Evolutionary conservation across 2,797 vertebrate genomes (phyloP), one percentile per base, ranked within the genome.

Genomic region (Furcifer pardalis): DNA sequence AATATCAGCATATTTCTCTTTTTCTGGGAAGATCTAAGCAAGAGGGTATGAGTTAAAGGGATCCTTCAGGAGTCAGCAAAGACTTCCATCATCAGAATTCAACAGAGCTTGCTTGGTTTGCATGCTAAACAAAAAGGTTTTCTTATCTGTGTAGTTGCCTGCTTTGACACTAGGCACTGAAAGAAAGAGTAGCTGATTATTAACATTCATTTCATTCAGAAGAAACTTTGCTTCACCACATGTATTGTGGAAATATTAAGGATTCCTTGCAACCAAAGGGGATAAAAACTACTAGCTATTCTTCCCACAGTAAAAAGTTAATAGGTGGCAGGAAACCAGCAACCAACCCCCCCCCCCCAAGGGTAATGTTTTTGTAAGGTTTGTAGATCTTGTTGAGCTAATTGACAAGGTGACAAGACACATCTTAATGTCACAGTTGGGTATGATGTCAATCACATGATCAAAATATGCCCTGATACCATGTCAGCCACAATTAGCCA

Each of bases 131-230:
- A 27, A 56, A n/a, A 13, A 76, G 7, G 56, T 60, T 88, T 84
- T 86, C 62, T 86, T 2, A 40, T 79, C 73, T 60, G 3, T 81
- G 27, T 27, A 19, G 2, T 84, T 84, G 49, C 52, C 3, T 78
- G n/a, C 76, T 87, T 90, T 87, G 81, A 83, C 4, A 56, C 85
- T 56, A 84, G 13, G 84, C 75, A 84, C 78, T 13, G 32, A 89
- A 79, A 84, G 30, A 32, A 82, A 77, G 32, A 65, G 7, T 63
- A 35, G 17, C 49, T 84, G 79, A 84, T 91, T 52, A 69, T 88
- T 75, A 81, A 77, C 73, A 2, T 42, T 80, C 7, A 75, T 85
- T 90, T 83, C 73, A 73, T 69, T 37, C n/a, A 30, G 21, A 76
- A 81, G 84, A 86, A 37, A 75, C 9, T 77, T n/a, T 79, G 56